A percentile compares a stretch with the other conserved stretches of the same genome.
phyloP scores from a whole-genome alignment of 2,113 vertebrate genomes.

The Thamnaconus septentrionalis region DNA sequence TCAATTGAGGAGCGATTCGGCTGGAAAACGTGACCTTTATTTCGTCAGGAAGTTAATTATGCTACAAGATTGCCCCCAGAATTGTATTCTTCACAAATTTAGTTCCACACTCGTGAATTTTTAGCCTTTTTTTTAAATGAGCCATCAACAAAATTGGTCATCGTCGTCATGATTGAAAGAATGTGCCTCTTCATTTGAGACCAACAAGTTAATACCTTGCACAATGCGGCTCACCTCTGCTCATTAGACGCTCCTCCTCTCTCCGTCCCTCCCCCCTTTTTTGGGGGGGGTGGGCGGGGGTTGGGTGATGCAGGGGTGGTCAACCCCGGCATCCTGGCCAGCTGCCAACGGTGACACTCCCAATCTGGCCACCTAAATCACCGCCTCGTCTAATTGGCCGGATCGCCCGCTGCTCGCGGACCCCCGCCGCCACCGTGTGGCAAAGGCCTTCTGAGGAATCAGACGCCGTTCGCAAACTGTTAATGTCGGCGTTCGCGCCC shows the following conservation, averaged over 20 bases:
- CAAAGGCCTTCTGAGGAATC: slow-evolving; percentile 69
- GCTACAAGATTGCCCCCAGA: too few species aligned
- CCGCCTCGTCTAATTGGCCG: slow-evolving; percentile 78
- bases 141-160: too few species aligned
- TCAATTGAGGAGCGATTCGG: too few species aligned
- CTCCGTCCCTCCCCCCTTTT: slow-evolving; percentile 1
- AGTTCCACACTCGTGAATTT: too few species aligned
- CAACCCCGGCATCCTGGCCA: slow-evolving; percentile 74
- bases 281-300: slow-evolving; percentile 18
- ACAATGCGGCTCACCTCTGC: neutral
- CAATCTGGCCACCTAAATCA: slow-evolving; percentile 79
- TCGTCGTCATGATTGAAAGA: too few species aligned
- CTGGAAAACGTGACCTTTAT: too few species aligned
- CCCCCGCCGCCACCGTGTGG: slow-evolving; percentile 64
- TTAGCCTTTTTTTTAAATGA: too few species aligned
- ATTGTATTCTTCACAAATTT: too few species aligned
- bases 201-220: slow-evolving; percentile 4
- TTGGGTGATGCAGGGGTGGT: slow-evolving; percentile 66
- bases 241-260: slow-evolving; percentile 12
- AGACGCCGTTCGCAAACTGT: slow-evolving; percentile 66
- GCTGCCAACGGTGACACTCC: slow-evolving; percentile 71
- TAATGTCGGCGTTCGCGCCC: slow-evolving; percentile 37
- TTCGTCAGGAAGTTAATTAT: too few species aligned
- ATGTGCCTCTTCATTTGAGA: neutral
- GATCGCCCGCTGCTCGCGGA: slow-evolving; percentile 69